Percentiles rank a stretch among this genome's conserved stretches.
Evolutionary conservation across 2,888 invertebrate species (phyloP).

Genomic region (Callyntrura guangdongensis): DNA sequence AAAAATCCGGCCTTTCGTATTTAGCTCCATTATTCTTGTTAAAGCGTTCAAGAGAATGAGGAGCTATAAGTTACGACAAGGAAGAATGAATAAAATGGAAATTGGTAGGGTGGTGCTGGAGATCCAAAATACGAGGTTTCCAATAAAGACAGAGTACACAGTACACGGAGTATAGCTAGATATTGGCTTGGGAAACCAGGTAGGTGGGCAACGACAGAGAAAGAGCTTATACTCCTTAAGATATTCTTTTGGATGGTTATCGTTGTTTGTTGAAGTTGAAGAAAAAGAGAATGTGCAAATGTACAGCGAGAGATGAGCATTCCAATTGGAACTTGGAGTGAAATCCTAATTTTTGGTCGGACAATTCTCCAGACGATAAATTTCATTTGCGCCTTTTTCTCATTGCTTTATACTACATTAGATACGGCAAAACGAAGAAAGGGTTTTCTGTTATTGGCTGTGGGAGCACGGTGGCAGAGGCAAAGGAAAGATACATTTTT

Average conservation of each 20-base stretch:
- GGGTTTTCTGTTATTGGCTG: not conserved
- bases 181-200: not conserved
- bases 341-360: constrained; percentile 70
- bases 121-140: not conserved
- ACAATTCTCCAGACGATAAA: constrained; percentile 68
- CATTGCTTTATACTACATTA: constrained; percentile 33
- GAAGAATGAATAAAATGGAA: not conserved
- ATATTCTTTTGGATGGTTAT: not conserved
- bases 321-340: constrained; percentile 54
- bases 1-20: not conserved
- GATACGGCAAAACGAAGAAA: not conserved
- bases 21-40: not conserved
- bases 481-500: not conserved
- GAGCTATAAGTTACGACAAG: not conserved
- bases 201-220: not conserved
- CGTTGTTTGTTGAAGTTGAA: not conserved
- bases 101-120: not conserved
- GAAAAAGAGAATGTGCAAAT: constrained; percentile 9
- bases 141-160: not conserved
- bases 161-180: not conserved
- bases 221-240: not conserved
- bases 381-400: constrained; percentile 65
- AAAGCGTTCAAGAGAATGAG: not conserved
- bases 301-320: constrained; percentile 27
- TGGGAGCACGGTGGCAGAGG: constrained; percentile 27